Evolutionary conservation across 1,140 invertebrate genomes (phyloP).

Genomic region (Nasonia longicornis): DNA sequence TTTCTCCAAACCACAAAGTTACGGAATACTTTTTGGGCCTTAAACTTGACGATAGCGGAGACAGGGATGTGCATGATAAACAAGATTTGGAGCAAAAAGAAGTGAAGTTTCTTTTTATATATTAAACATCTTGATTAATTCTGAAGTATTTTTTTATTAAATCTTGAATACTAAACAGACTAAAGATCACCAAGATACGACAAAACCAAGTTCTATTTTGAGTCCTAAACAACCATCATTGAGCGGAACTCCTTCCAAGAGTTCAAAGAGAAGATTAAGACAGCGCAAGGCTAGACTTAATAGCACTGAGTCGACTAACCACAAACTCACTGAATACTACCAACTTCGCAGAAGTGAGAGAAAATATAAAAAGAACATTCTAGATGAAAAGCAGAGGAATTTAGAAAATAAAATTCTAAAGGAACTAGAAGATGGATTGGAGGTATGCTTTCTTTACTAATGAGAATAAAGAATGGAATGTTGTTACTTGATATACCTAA

Average conservation of each 20-base stretch:
- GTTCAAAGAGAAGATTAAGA: neutral
- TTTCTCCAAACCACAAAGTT: constrained; percentile 30
- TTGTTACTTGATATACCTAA: neutral
- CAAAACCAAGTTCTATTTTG: neutral
- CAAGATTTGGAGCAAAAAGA: constrained; percentile 3
- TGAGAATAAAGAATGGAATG: neutral
- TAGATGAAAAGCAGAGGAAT: constrained; percentile 86
- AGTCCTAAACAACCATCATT: neutral
- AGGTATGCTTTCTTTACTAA: constrained; percentile 69
- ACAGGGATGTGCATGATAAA: neutral
- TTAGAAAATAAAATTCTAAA: constrained; percentile 83
- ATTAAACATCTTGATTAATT: neutral
- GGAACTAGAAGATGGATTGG: constrained; percentile 85
- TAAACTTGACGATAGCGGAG: constrained; percentile 17
- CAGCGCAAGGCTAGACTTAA: neutral
- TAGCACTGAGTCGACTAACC: constrained; percentile 62
- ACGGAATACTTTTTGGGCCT: constrained; percentile 35
- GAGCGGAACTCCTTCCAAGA: neutral
- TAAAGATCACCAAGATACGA: neutral
- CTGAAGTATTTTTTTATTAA: neutral
- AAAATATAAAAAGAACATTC: constrained; percentile 85
- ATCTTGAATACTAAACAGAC: constrained; percentile 1
- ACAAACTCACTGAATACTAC: constrained; percentile 90
- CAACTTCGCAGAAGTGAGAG: constrained; percentile 89
- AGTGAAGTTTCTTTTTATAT: constrained; percentile 10